A percentile compares a stretch with the other conserved stretches of the same genome.
phyloP scores from a whole-genome alignment of 1,140 invertebrate species.

The Scaptomyza pallida region DNA sequence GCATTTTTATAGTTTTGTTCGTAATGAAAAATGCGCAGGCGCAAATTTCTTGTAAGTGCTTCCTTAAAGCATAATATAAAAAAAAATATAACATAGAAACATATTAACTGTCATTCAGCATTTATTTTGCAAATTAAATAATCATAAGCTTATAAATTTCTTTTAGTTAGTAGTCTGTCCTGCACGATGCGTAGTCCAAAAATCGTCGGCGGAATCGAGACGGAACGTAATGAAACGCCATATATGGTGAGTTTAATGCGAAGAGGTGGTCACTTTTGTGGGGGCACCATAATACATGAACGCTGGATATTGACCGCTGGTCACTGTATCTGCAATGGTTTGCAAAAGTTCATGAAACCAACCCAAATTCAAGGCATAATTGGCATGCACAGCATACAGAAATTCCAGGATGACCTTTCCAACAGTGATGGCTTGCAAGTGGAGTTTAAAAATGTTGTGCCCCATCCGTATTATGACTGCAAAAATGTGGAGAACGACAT shows the following conservation, averaged over 20 bases:
- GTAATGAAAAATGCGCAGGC: conserved; percentile 36
- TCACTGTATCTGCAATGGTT: conserved; percentile 92
- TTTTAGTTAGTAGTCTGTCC: conserved; percentile 52
- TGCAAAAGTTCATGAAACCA: conserved; percentile 86
- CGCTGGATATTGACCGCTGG: conserved; percentile 93
- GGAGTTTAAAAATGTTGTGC: conserved; percentile 86
- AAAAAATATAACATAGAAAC: too few species aligned
- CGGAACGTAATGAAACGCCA: conserved; percentile 91
- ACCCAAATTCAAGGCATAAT: conserved; percentile 87
- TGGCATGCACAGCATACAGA: conserved; percentile 86
- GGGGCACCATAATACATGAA: conserved; percentile 91
- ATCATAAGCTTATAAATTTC: too few species aligned
- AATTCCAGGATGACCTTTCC: conserved; percentile 80
- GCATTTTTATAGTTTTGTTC: conserved; percentile 14
- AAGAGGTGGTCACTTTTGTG: conserved; percentile 92
- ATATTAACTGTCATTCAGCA: too few species aligned
- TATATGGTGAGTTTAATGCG: conserved; percentile 92
- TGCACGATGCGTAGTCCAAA: conserved; percentile 84
- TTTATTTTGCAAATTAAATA: too few species aligned
- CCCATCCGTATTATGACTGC: conserved; percentile 90
- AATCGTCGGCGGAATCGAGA: conserved; percentile 91
- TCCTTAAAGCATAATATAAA: too few species aligned
- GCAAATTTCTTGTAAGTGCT: conserved; percentile 73
- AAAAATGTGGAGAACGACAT: conserved; percentile 86
- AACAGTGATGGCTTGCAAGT: conserved; percentile 85